Conservation (phyloP, 37 sponge, comb jelly and placozoan genomes). For the Dysidea cf. avara region DNA sequence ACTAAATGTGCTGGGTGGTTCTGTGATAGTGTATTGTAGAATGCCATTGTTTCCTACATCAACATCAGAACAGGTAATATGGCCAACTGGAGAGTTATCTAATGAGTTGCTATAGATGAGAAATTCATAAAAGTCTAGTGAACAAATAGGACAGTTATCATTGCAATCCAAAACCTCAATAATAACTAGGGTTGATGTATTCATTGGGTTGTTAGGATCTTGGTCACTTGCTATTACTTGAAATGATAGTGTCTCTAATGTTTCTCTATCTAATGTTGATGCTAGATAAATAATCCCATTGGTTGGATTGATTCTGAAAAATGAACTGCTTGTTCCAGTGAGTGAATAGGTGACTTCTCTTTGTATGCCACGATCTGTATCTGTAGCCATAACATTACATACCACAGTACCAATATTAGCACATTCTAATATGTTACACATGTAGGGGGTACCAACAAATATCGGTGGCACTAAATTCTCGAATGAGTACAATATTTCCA, state of each 20-base stretch:
- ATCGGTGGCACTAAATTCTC: slow-evolving; percentile 37
- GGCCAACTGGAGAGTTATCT: too few species aligned
- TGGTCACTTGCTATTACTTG: slow-evolving; percentile 53
- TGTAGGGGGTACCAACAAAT: slow-evolving; percentile 32
- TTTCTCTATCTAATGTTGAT: slow-evolving; percentile 30
- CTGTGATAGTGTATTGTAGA: too few species aligned
- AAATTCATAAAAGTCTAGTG: slow-evolving; percentile 15
- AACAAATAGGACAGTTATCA: slow-evolving; percentile 32
- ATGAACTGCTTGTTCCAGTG: not conserved
- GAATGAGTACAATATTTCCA: slow-evolving; percentile 41
- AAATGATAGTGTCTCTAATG: not conserved
- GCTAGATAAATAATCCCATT: slow-evolving; percentile 22
- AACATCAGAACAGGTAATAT: too few species aligned
- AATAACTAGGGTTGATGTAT: slow-evolving; percentile 5
- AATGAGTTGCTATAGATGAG: too few species aligned
- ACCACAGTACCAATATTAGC: slow-evolving; percentile 39
- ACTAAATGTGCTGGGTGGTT: slow-evolving; percentile 16
- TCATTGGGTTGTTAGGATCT: slow-evolving; percentile 42
- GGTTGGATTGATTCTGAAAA: slow-evolving; percentile 16
- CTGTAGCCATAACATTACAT: slow-evolving; percentile 33
- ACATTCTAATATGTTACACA: slow-evolving; percentile 27
- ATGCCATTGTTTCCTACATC: too few species aligned
- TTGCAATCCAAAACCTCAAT: slow-evolving; percentile 46
- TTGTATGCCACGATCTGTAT: slow-evolving; percentile 54
- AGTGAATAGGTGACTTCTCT: slow-evolving; percentile 53